phyloP scores from a whole-genome alignment of 2,888 invertebrate species.

The Limnephilus marmoratus region DNA sequence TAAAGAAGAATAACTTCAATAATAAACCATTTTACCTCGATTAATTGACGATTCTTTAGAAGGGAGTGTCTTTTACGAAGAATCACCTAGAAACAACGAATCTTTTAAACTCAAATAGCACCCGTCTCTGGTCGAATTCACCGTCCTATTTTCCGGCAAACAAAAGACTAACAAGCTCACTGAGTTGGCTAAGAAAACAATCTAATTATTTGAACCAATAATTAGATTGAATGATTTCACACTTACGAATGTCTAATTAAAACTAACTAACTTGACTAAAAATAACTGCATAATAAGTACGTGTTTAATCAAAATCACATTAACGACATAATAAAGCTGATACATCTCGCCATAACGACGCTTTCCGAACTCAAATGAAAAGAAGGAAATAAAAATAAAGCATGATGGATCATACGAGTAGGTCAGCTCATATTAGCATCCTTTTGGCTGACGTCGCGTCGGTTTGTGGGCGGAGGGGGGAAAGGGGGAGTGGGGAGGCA shows the following conservation, averaged over 20 bases:
- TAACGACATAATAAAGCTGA: neutral
- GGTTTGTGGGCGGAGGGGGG: neutral
- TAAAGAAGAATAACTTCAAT: too few species aligned
- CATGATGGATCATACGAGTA: neutral
- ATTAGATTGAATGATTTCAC: neutral
- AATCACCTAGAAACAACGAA: neutral
- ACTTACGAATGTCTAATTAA: neutral
- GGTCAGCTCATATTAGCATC: neutral
- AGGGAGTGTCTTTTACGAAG: too few species aligned
- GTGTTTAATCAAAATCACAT: neutral
- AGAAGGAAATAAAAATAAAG: neutral
- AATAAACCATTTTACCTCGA: neutral
- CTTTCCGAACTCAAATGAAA: neutral
- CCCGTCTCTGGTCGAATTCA: neutral
- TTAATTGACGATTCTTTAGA: neutral
- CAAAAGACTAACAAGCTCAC: neutral
- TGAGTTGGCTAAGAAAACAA: too few species aligned
- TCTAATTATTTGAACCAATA: neutral
- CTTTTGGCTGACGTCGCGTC: constrained; percentile 1
- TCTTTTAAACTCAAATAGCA: neutral
- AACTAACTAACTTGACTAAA: neutral
- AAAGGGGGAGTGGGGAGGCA: neutral
- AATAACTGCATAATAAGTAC: neutral
- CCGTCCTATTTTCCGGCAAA: neutral
- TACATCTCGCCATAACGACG: neutral